A percentile compares a stretch with the other conserved stretches of the same genome.
These are phyloP conservation scores for Vanessa atalanta DNA, from an alignment of 1,140 invertebrate genomes.

Conservation along the genomic window DNA sequence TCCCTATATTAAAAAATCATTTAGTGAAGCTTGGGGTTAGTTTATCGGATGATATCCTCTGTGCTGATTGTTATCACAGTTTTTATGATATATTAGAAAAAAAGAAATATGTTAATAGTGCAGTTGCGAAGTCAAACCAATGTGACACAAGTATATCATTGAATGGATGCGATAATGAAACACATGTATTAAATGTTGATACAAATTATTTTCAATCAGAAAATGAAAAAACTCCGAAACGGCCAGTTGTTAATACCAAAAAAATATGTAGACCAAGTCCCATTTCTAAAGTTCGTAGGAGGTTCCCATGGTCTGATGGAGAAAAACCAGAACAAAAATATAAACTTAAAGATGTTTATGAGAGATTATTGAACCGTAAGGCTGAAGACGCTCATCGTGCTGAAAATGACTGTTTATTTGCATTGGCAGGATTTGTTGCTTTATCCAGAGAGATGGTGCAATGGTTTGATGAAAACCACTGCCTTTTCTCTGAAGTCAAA, in stretches of 20 bases:
- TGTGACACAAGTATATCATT: background rate
- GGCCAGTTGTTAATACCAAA: conserved; percentile 24
- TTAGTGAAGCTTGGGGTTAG: conserved; percentile 64
- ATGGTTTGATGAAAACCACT: conserved; percentile 54
- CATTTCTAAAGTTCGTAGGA: conserved; percentile 38
- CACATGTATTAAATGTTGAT: conserved; percentile 36
- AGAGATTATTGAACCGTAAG: conserved; percentile 41
- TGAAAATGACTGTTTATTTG: conserved; percentile 82
- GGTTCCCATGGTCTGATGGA: conserved; percentile 45
- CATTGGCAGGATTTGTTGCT: conserved; percentile 79
- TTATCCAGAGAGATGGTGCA: conserved; percentile 47
- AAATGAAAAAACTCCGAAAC: conserved; percentile 62
- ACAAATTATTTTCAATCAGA: conserved; percentile 38
- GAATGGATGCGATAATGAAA: conserved; percentile 7
- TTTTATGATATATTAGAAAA: conserved; percentile 70
- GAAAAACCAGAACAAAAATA: conserved; percentile 62
- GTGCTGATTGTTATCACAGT: conserved; percentile 80
- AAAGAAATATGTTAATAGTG: conserved; percentile 25
- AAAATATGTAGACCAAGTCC: background rate
- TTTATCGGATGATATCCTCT: conserved; percentile 79
- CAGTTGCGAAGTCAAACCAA: conserved; percentile 8
- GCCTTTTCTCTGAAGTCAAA: conserved; percentile 48
- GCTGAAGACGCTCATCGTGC: conserved; percentile 80
- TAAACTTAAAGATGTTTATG: conserved; percentile 74
- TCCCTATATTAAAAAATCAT: conserved; percentile 73